Percentiles rank a stretch among this genome's conserved stretches.
phyloP scores from a whole-genome alignment of 2,113 vertebrate genomes.

The Glareola pratincola region DNA sequence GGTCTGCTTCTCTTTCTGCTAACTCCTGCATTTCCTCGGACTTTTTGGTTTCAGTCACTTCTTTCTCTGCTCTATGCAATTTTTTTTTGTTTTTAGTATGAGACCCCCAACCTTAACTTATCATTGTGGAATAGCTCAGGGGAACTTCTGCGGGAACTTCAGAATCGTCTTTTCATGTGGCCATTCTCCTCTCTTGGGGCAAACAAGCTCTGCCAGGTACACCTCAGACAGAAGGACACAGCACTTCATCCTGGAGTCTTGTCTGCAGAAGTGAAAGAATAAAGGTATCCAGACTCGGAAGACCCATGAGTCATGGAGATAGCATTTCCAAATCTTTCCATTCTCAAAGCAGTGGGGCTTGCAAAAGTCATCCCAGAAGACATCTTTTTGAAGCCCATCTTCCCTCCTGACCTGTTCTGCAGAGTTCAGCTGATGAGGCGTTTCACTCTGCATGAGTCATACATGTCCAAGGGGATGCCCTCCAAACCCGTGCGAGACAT shows the following conservation, averaged over 20 bases:
- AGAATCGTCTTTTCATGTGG: neutral
- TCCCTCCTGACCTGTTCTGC: neutral
- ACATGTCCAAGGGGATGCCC: neutral
- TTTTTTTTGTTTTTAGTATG: neutral
- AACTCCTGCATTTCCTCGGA: neutral
- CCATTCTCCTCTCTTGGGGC: neutral
- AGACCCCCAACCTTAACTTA: neutral
- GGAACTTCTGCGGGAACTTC: neutral
- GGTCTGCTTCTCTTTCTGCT: neutral
- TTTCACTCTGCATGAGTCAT: neutral
- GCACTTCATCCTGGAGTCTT: neutral
- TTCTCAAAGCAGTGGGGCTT: neutral
- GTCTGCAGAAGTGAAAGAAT: neutral
- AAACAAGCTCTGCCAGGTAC: neutral
- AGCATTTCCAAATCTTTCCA: neutral
- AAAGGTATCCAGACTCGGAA: neutral
- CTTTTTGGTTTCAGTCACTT: neutral
- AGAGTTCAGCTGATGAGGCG: neutral
- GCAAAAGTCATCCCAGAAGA: neutral
- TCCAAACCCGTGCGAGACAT: fast-evolving
- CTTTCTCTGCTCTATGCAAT: neutral
- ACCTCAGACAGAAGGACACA: neutral
- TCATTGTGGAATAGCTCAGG: neutral
- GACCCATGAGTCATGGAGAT: neutral
- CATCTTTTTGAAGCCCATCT: neutral